Base-by-base conservation (phyloP, 1,140 invertebrate species). In the Drosophila yakuba region DNA sequence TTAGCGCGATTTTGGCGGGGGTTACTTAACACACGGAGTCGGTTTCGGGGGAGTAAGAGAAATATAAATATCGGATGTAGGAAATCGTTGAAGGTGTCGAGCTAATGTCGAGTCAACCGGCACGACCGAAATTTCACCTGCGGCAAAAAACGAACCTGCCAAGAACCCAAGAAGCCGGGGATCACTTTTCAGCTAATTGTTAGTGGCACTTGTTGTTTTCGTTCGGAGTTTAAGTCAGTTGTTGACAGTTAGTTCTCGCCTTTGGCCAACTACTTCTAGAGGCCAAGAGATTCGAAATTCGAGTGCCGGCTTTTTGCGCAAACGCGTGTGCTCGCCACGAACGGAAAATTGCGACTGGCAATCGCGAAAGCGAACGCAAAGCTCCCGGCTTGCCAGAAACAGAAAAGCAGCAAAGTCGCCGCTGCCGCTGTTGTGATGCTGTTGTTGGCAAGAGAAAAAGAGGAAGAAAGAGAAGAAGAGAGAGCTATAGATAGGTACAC, bases 331-430 rank as follows among this genome's bases (percentile, higher is more conserved):
- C 62, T 74, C 75, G 17, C 63, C 69, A 47, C 84, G 84, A 88
- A 66, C 58, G 79, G 81, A 88, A 89, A 89, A 89, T 89, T 89
- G 83, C 84, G 79, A 88, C 61, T 77, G 63, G 56, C 56, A 62
- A 56, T 67, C 43, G 66, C 71, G 72, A 68, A 71, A 55, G 61
- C 68, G 59, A 67, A 47, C 64, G 78, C 67, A 69, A 78, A 78
- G 74, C 67, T 62, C 84, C 44, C 58, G 45, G 48, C 57, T 68
- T 68, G 59, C 12, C 39, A 36, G 48, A 20, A 17, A 17, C 17
- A 17, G 17, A 32, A 51, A 43, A 15, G 28, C 20, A n/a, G 3
- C 28, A 32, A 35, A 17, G n/a, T 51, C 35, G 25, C 48, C 15
- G 48, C 45, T 28, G 44, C 36, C 35, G 17, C 11, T 4, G 3